Percentiles rank a stretch among this genome's conserved stretches.
Conservation (phyloP, 2,797 vertebrate genomes). For the Sciurus vulgaris region DNA sequence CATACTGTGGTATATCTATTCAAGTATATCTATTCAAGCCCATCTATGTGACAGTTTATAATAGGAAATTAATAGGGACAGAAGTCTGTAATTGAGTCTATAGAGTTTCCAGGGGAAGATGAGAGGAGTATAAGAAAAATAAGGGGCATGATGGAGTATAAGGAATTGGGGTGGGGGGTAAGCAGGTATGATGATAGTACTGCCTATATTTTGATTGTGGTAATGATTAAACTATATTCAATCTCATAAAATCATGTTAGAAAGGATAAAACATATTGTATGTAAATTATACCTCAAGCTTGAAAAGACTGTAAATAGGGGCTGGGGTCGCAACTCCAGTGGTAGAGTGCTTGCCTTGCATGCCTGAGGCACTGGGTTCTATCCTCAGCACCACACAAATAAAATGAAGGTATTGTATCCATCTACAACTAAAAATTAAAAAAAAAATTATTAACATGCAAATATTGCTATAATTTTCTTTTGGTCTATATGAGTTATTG, state of each 20-base stretch:
- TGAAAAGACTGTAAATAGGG: not conserved
- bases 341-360: too few relatives aligned
- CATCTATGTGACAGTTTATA: not conserved
- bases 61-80: not conserved
- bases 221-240: slow-evolving; percentile 55
- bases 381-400: too few relatives aligned
- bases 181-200: not conserved
- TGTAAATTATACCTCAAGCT: too few relatives aligned
- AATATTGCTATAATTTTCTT: slow-evolving; percentile 38
- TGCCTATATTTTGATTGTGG: not conserved
- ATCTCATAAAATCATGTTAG: not conserved
- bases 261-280: not conserved
- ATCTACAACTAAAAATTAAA: too few relatives aligned
- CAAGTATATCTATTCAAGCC: not conserved
- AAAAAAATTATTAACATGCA: not conserved
- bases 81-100: not conserved
- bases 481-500: slow-evolving; percentile 8
- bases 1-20: not conserved
- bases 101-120: not conserved
- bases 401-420: too few relatives aligned
- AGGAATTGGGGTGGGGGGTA: not conserved
- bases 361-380: too few relatives aligned
- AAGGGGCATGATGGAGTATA: too few relatives aligned
- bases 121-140: not conserved
- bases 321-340: too few relatives aligned